Evolutionary conservation across 2,888 invertebrate genomes (phyloP), one percentile per base, ranked within the genome.

Genomic region (Drosophila basisetae): DNA sequence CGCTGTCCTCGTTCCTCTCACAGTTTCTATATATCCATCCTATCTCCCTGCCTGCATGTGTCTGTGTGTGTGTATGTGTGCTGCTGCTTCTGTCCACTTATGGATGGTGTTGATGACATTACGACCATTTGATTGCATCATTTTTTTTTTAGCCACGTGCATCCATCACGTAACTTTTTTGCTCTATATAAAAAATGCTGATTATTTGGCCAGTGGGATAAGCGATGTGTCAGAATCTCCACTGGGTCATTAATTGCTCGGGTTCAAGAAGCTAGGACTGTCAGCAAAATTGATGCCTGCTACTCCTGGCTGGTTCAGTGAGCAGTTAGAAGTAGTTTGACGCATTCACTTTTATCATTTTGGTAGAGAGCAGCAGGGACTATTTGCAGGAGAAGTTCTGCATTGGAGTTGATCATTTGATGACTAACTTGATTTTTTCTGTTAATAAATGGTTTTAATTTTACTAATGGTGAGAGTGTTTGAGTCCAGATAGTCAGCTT

Each of bases 71-170:
- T 47, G 58, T 39, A 49, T 68, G 68, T 56, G 41, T n/a, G 65
- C 68, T 35, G 35, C 35, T 49, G 16, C 35, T 52, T 31, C 68
- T 62, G 72, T 81, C 70, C 83, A 76, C 78, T 82, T 85, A 71
- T 75, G 78, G 75, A 63, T 85, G 74, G 85, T 85, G 87, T 82
- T 87, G 87, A 87, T 85, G 87, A 84, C 84, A 85, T 84, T 87
- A 87, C 82, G 84, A 80, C 76, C 84, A 82, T 87, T 85, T 84
- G 87, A 85, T 87, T 83, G 84, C 84, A 78, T 76, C 83, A 68
- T 82, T 74, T 83, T 69, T 72, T 56, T 80, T 71, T 79, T 18
- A 58, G 69, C 78, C 78, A 64, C 76, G 78, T 80, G 76, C 78
- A 80, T 82, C 71, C 78, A 85, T 84, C 84, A 83, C 71, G 68